These are phyloP conservation scores for Diabrotica balteata DNA, from an alignment of 2,888 invertebrate species.

Conservation along the genomic window DNA sequence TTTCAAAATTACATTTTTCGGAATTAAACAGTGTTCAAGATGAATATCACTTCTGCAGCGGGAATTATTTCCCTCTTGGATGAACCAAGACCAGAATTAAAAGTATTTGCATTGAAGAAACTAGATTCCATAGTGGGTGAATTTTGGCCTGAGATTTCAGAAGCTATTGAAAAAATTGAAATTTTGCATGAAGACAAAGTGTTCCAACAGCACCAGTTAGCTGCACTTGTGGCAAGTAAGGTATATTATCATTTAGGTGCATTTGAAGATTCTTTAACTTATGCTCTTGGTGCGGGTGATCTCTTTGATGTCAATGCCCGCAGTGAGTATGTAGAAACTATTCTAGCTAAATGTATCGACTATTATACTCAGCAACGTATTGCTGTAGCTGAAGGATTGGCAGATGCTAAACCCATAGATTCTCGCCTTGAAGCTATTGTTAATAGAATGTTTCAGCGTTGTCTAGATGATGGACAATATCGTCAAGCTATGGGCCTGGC, in stretches of 20 bases:
- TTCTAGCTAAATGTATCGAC: conserved; percentile 95
- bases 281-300: conserved; percentile 94
- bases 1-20: conserved; percentile 7
- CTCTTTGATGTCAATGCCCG: conserved; percentile 94
- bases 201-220: conserved; percentile 88
- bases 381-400: conserved; percentile 73
- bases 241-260: conserved; percentile 98
- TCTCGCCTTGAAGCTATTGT: conserved; percentile 90
- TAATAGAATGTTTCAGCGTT: conserved; percentile 96
- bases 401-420: conserved; percentile 75
- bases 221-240: conserved; percentile 97
- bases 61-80: conserved; percentile 96
- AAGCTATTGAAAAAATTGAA: conserved; percentile 97
- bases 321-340: conserved; percentile 96
- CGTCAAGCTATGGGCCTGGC: conserved; percentile 96
- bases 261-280: conserved; percentile 96
- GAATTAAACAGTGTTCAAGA: conserved; percentile 6
- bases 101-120: conserved; percentile 92
- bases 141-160: conserved; percentile 99
- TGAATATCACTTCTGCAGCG: conserved; percentile 62
- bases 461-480: conserved; percentile 92
- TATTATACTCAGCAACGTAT: conserved; percentile 91
- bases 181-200: conserved; percentile 92
- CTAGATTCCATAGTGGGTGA: conserved; percentile 94
- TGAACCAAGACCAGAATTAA: conserved; percentile 91